Evolutionary conservation across 2,113 vertebrate species (phyloP), one percentile per base, ranked within the genome.

Genomic region (Mirounga angustirostris): DNA sequence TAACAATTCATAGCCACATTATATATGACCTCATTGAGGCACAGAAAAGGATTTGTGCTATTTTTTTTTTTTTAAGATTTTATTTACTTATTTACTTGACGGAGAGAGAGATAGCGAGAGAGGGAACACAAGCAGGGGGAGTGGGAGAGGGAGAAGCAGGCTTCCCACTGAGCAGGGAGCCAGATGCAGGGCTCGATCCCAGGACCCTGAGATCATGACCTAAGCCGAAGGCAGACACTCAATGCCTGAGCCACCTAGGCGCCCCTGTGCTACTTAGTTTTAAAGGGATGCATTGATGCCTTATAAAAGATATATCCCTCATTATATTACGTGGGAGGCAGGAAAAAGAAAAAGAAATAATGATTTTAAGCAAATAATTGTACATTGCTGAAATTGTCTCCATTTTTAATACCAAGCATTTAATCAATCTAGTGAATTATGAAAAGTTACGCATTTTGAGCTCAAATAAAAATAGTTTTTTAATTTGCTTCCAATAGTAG

Each of bases 341-440:
- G 50, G 46, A 81, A 95, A 91, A 92, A 76, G 58, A 59, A 93
- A 87, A 84, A 65, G 63, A 91, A 97, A 82, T 69, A 46, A 80
- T 61, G 43, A 52, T 91, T 94, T 88, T 40, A 91, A 86, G 11
- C 21, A 90, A 82, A 67, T 67, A 78, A 94, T 94, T 85, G 78
- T 10, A 91, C 14, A 33, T 43, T 96, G 22, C 33, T 92, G 63
- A 74, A 71, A 36, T 40, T 69, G 61, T 69, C 30, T 56, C 18
- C 54, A 58, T 88, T 94, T 71, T 83, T 89, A 50, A 80, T 79
- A 26, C 33, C 5, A 79, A 90, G 33, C 52, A 10, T 63, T 84
- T 78, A 91, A 30, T 7, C 12, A 94, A 83, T 9, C 10, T 13
- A 95, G 50, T 74, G 30, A 89, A 94, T 94, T 78, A 54, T 52